Evolutionary conservation across 2,888 invertebrate genomes (phyloP).

Genomic region (Drosophila anceps): DNA sequence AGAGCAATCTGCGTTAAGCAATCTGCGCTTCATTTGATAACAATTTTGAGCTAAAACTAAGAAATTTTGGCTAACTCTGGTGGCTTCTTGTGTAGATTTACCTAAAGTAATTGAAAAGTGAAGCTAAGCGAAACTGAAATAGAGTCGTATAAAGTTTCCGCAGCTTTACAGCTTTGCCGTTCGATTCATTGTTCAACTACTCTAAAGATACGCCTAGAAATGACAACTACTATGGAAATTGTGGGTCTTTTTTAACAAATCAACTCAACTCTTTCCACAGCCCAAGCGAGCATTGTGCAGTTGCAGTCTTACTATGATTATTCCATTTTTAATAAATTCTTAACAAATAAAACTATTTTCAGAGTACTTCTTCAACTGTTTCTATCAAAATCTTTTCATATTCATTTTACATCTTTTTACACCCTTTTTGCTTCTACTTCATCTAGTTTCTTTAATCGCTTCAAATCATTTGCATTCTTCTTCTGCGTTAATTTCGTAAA

Average conservation of each 20-base stretch:
- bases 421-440: too few relatives aligned
- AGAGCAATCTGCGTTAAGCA: too few relatives aligned
- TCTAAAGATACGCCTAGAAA: background rate
- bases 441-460: background rate
- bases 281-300: too few relatives aligned
- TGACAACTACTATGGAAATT: background rate
- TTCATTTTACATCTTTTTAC: background rate
- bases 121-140: background rate
- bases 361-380: background rate
- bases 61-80: background rate
- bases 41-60: too few relatives aligned
- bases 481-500: background rate
- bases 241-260: background rate
- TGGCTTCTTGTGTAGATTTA: background rate
- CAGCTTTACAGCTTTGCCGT: too few relatives aligned
- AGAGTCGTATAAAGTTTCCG: background rate
- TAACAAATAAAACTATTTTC: background rate
- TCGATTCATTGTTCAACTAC: too few relatives aligned
- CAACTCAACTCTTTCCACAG: background rate
- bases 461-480: background rate
- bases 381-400: background rate
- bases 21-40: too few relatives aligned
- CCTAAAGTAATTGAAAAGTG: background rate
- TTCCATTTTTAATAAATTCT: background rate
- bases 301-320: background rate